These are phyloP conservation scores for Conus canariensis DNA, from an alignment of 2,888 invertebrate species.

Conservation along the genomic window DNA sequence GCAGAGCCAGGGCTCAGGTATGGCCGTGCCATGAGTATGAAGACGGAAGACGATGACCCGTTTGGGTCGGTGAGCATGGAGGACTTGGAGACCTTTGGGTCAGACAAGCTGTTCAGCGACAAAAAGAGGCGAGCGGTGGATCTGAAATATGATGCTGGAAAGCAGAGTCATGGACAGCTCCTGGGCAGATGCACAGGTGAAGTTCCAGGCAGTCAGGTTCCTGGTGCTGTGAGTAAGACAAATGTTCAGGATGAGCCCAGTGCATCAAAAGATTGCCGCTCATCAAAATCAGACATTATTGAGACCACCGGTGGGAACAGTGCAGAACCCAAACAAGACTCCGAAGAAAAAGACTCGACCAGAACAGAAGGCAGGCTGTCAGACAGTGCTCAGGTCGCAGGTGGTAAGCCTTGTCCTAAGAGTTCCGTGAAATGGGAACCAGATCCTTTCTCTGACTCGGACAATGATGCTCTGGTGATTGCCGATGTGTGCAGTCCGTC, in stretches of 20 bases:
- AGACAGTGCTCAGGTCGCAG: too few relatives aligned
- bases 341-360: neutral
- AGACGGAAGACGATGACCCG: slow-evolving; percentile 43
- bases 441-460: slow-evolving; percentile 1
- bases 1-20: neutral
- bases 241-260: neutral
- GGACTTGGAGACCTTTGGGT: slow-evolving; percentile 57
- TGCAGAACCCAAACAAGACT: neutral
- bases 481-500: neutral
- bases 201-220: neutral
- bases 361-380: neutral
- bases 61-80: slow-evolving; percentile 58
- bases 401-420: too few relatives aligned
- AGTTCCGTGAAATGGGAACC: neutral
- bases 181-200: neutral
- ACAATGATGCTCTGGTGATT: slow-evolving; percentile 8
- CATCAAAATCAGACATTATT: neutral
- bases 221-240: neutral
- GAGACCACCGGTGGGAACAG: neutral
- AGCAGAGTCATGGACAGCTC: neutral
- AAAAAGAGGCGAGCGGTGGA: neutral
- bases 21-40: neutral
- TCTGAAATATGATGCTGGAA: neutral
- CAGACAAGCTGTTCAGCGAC: slow-evolving; percentile 28
- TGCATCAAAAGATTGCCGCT: neutral